phyloP scores from a whole-genome alignment of 1,140 invertebrate species.

The Dreissena rostriformis region DNA sequence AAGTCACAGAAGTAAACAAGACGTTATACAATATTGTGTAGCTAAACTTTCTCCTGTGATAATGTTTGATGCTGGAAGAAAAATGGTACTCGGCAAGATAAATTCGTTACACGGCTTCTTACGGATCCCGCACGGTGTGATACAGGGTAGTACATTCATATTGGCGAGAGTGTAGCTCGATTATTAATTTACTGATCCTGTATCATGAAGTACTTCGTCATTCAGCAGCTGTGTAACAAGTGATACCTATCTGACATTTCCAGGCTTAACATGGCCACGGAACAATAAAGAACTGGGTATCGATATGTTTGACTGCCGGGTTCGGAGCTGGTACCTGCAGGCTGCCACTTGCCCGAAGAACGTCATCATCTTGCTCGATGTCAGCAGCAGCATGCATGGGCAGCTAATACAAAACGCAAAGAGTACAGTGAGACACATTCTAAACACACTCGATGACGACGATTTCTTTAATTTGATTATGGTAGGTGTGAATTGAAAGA shows the following conservation, averaged over 20 bases:
- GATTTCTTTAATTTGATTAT: constrained; percentile 97
- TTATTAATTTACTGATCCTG: no score
- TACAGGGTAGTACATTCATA: no score
- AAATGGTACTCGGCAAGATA: no score
- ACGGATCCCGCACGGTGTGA: no score
- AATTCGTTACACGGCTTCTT: no score
- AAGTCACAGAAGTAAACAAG: no score
- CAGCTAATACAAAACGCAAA: constrained; percentile 95
- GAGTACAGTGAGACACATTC: constrained; percentile 93
- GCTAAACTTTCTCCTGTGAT: no score
- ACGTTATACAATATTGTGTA: no score
- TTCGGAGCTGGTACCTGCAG: constrained; percentile 90
- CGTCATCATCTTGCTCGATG: constrained; percentile 96
- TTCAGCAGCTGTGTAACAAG: no score
- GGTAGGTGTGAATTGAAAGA: constrained; percentile 70
- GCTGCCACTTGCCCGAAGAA: constrained; percentile 99
- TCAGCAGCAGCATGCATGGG: constrained; percentile 98
- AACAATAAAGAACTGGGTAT: constrained; percentile 66
- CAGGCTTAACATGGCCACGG: constrained; percentile 78
- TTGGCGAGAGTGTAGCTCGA: no score
- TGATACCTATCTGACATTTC: background rate
- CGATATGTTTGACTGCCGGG: constrained; percentile 78
- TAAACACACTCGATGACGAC: constrained; percentile 98
- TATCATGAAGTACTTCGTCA: no score
- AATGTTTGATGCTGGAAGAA: no score